Evolutionary conservation across 2,888 invertebrate genomes (phyloP), one percentile per base, ranked within the genome.

Genomic region (Entomobrya multifasciata): DNA sequence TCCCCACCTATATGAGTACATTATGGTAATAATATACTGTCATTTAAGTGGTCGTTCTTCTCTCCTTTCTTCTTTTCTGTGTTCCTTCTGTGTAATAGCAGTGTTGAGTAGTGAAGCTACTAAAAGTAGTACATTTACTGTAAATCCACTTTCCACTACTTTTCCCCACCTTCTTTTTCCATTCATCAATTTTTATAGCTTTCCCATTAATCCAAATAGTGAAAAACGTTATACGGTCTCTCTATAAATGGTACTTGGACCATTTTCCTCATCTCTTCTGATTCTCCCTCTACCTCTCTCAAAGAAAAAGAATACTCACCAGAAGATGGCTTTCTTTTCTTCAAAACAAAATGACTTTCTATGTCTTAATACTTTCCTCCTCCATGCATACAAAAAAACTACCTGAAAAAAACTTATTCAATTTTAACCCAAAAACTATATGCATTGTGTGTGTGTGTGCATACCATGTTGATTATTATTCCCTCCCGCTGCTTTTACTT

Each of bases 111-210:
- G n/a, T 22, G 13, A 17, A 17, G 17, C 57, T 5, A 13, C 15
- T 22, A n/a, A 57, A 11, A 5, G 20, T 13, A 25, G 25, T 62
- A 62, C 25, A 25, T 20, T 62, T 62, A 27, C 52, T 17, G 52
- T 15, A 52, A 52, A 52, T 52, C 52, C 52, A 52, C 52, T 52
- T 52, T n/a, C n/a, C 52, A n/a, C n/a, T 47, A 13, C 47, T 10
- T n/a, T 47, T 5, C 10, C 13, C 47, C 20, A 8, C n/a, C 52
- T 52, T 15, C 11, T 27, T 8, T 55, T 62, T 49, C 67, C 76
- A 77, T 83, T 65, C 83, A 83, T 83, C 83, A 83, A 62, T 67
- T 83, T 83, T 83, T 77, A 83, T 83, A 36, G 83, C 44, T 72
- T 55, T 25, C 57, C 67, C 55, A 15, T n/a, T 27, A 60, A 60